Percentiles rank a stretch among this genome's conserved stretches.
These are phyloP conservation scores for Formicarius rufipectus DNA, from an alignment of 2,113 vertebrate species.

Conservation along the genomic window DNA sequence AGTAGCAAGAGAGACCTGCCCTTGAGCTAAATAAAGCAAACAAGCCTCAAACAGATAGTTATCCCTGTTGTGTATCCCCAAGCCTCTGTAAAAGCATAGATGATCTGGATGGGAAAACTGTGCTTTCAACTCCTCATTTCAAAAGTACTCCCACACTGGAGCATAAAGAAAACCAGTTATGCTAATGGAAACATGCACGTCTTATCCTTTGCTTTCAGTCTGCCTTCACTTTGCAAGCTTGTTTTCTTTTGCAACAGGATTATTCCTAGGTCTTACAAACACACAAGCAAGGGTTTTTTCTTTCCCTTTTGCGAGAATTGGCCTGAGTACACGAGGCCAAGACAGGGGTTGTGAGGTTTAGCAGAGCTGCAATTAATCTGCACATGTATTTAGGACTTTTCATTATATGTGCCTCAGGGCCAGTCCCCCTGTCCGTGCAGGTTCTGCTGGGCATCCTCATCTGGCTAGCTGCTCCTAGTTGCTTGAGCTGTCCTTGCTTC, in stretches of 20 bases:
- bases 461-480: not conserved
- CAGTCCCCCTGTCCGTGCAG: not conserved
- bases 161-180: not conserved
- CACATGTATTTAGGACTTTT: not conserved
- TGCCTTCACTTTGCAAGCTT: not conserved
- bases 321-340: not conserved
- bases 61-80: not conserved
- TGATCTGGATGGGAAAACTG: not conserved
- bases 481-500: not conserved
- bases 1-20: conserved; percentile 11
- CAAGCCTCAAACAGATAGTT: conserved; percentile 13
- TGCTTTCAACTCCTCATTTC: not conserved
- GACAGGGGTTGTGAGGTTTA: not conserved
- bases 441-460: not conserved
- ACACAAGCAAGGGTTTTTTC: not conserved
- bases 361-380: not conserved
- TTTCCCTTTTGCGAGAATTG: not conserved
- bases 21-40: conserved; percentile 51
- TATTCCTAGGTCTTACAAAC: not conserved
- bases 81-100: not conserved
- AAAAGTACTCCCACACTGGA: not conserved
- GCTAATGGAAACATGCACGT: not conserved
- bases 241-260: not conserved
- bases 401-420: not conserved
- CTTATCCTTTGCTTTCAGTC: not conserved